Base-by-base conservation (phyloP, 2,113 vertebrate genomes). In the Antechinus stuartii region DNA sequence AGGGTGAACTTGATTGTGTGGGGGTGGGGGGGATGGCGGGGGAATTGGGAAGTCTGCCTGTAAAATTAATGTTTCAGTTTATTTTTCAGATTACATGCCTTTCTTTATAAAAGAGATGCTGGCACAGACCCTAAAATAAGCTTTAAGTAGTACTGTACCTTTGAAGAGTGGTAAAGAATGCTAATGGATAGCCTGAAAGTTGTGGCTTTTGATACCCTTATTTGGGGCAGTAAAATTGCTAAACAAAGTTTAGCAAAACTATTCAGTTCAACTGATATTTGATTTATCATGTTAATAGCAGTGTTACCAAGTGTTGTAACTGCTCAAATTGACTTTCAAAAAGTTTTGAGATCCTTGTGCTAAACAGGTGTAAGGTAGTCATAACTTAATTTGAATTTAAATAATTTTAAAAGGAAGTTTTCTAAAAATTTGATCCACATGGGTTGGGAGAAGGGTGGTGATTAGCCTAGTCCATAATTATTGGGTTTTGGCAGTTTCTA, bases 11-110 rank as follows among this genome's bases (percentile, higher is more conserved):
- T 98, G 98, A 98, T 97, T 22, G 61, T 98, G 97, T 93, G 97
- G 98, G 98, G 96, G 97, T 25, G 97, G 98, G 98, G 96, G 97
- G 96, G 97, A 92, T 97, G 97, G 97, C 52, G 91, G 97, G 97
- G 47, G 96, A 95, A 84, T 96, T 97, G 97, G 96, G 93, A 97
- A 98, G 98, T 98, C 96, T 98, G 98, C 98, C 98, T 98, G 1
- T 98, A 98, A 98, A 98, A 98, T 98, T 99, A 98, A 99, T 98
- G 98, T 98, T 99, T 98, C 98, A 99, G 98, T 99, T 99, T 99
- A 99, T 99, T 99, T 99, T 99, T 99, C 99, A 99, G 99, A 99
- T 99, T 98, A 99, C 98, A 98, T 99, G 99, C 98, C 98, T 98
- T 99, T 99, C 98, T 98, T 98, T 98, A 98, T 98, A 99, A 98